These are phyloP conservation scores for Dendrocopos noguchii DNA, from an alignment of 2,113 vertebrate species.

Conservation along the genomic window DNA sequence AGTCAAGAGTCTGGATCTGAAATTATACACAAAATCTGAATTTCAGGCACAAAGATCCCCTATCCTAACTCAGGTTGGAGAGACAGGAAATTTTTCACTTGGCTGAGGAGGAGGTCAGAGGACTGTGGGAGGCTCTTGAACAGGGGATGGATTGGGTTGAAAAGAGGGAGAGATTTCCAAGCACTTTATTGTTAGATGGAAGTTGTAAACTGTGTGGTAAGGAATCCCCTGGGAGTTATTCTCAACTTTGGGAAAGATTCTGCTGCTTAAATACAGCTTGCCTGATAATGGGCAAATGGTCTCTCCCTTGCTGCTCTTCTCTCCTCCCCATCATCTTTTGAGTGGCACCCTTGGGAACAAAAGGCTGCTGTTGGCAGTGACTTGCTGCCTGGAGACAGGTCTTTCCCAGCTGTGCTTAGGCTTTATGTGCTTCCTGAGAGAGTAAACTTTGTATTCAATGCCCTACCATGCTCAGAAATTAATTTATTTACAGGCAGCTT, in stretches of 20 bases:
- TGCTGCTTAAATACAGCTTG: neutral
- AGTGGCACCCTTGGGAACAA: neutral
- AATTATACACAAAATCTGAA: rapidly evolving
- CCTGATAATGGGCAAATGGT: neutral
- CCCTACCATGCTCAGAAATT: neutral
- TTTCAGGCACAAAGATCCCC: neutral
- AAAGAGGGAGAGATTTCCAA: neutral
- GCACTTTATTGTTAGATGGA: neutral
- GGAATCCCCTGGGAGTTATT: neutral
- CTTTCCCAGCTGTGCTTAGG: neutral
- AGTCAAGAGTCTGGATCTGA: neutral
- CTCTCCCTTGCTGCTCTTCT: neutral
- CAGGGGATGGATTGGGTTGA: rapidly evolving
- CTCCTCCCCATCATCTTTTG: neutral
- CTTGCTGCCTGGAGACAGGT: neutral
- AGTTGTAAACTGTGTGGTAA: neutral
- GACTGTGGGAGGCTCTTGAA: neutral
- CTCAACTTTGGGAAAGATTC: neutral
- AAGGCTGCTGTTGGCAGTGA: neutral
- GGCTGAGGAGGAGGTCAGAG: neutral
- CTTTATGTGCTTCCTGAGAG: neutral
- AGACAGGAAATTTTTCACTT: neutral
- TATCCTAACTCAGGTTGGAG: neutral
- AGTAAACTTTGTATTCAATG: neutral
- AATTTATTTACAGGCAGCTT: neutral